These are phyloP conservation scores for Prosopocoilus inquinatus DNA, from an alignment of 2,888 invertebrate genomes.

Conservation along the genomic window DNA sequence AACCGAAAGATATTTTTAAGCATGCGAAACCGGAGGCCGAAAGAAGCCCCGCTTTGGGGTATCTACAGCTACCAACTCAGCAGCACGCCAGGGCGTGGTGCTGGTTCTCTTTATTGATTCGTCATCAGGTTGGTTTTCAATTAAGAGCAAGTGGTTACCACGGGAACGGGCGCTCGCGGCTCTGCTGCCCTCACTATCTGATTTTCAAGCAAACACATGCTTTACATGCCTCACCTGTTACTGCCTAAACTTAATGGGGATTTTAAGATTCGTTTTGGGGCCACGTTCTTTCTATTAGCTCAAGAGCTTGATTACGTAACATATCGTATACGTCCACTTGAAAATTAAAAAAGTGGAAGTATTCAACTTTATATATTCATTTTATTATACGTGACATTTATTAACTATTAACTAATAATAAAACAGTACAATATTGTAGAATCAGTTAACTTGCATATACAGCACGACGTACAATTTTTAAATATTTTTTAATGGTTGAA, in stretches of 20 bases:
- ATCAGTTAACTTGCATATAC: too few species aligned
- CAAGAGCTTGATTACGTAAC: too few species aligned
- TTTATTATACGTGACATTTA: too few species aligned
- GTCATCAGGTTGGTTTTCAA: slow-evolving; percentile 55
- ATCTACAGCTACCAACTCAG: slow-evolving; percentile 3
- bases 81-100: slow-evolving; percentile 35
- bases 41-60: neutral
- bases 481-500: too few species aligned
- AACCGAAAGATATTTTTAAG: slow-evolving; percentile 9
- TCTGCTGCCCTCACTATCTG: slow-evolving; percentile 24
- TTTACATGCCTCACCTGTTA: slow-evolving; percentile 36
- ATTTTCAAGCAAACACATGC: slow-evolving; percentile 25
- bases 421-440: neutral
- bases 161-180: slow-evolving; percentile 43
- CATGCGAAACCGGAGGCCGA: neutral
- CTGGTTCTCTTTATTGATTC: slow-evolving; percentile 51
- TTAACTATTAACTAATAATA: too few species aligned
- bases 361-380: too few species aligned
- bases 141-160: slow-evolving; percentile 54
- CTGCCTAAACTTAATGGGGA: slow-evolving; percentile 8
- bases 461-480: too few species aligned
- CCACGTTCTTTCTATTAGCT: too few species aligned
- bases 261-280: slow-evolving; percentile 6
- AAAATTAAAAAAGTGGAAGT: too few species aligned
- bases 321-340: too few species aligned